Evolutionary conservation across 2,888 invertebrate species (phyloP).

Genomic region (Tachystola acroxantha): DNA sequence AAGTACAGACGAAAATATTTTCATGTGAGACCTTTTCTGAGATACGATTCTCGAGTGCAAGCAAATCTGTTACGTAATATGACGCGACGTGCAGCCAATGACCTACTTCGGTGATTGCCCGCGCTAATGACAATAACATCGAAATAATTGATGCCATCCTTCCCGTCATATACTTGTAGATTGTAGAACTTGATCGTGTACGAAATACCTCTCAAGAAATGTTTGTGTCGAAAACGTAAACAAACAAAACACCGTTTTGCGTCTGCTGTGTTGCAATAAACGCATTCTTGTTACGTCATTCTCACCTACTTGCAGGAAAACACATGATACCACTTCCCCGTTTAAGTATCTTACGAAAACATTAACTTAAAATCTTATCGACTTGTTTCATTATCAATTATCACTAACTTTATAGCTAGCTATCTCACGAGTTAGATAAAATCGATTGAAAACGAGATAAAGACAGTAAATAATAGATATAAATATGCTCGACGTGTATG

Average conservation of each 20-base stretch:
- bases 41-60: too few species aligned
- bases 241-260: slow-evolving; percentile 10
- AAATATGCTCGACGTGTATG: slow-evolving; percentile 11
- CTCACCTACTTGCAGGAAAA: slow-evolving; percentile 18
- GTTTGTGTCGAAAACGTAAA: slow-evolving; percentile 15
- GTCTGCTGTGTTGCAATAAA: slow-evolving; percentile 31
- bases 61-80: slow-evolving; percentile 49
- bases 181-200: neutral
- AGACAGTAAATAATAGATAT: slow-evolving; percentile 2
- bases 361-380: too few species aligned
- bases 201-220: neutral
- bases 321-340: slow-evolving; percentile 16
- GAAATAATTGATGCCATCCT: too few species aligned
- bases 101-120: slow-evolving; percentile 56
- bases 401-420: too few species aligned
- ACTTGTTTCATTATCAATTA: slow-evolving; percentile 1
- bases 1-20: too few species aligned
- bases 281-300: slow-evolving; percentile 35
- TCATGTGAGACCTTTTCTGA: too few species aligned
- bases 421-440: slow-evolving; percentile 6
- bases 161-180: slow-evolving; percentile 19
- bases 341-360: too few species aligned
- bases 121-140: slow-evolving; percentile 47
- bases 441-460: slow-evolving; percentile 3
- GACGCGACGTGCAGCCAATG: slow-evolving; percentile 70